Evolutionary conservation across 2,113 vertebrate species (phyloP).

Genomic region (Gallinago paraguaiae): DNA sequence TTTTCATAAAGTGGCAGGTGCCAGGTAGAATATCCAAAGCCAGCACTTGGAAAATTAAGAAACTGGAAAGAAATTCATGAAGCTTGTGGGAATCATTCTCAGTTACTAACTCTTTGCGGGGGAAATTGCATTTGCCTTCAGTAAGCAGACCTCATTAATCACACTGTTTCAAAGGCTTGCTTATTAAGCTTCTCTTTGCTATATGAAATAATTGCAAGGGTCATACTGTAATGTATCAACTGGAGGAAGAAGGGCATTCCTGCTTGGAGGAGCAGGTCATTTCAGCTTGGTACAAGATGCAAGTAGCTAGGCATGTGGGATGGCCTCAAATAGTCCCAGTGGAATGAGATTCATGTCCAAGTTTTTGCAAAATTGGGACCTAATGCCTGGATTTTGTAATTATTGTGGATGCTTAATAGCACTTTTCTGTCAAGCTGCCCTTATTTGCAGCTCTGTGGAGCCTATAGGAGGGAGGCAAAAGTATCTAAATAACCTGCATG

Average conservation of each 20-base stretch:
- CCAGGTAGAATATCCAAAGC: not conserved
- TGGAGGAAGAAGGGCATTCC: not conserved
- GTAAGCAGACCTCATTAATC: slow-evolving; percentile 53
- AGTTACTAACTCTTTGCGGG: not conserved
- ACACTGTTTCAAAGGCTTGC: not conserved
- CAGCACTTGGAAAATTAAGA: not conserved
- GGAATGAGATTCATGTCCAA: not conserved
- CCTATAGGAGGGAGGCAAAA: not conserved
- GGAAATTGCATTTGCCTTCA: slow-evolving; percentile 37
- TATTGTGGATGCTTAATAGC: not conserved
- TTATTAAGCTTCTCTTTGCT: slow-evolving; percentile 8
- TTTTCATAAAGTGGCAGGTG: not conserved
- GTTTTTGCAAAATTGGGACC: not conserved
- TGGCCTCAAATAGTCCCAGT: not conserved
- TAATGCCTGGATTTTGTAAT: not conserved
- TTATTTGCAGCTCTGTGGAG: not conserved
- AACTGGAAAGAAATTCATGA: not conserved
- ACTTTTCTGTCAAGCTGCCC: not conserved
- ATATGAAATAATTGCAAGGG: not conserved
- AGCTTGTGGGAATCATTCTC: not conserved
- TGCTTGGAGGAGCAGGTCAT: not conserved
- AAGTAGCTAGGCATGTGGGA: not conserved
- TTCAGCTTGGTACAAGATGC: not conserved
- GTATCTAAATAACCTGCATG: not conserved
- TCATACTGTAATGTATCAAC: not conserved